Evolutionary conservation across 2,888 invertebrate genomes (phyloP).

Genomic region (Acanthococcus lagerstroemiae): DNA sequence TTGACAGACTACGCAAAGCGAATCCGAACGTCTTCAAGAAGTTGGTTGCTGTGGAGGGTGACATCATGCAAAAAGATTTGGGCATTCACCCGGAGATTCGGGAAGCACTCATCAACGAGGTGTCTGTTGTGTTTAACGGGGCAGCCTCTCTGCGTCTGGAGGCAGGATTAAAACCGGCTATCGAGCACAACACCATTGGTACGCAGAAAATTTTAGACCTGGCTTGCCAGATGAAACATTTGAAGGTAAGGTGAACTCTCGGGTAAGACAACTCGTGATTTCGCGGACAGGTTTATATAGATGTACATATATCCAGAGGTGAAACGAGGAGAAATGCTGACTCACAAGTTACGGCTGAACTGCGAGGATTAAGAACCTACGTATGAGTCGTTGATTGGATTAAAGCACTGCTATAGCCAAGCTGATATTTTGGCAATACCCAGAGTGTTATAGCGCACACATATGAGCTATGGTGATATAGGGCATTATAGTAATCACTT

Average conservation of each 20-base stretch:
- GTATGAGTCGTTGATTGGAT: too few species aligned
- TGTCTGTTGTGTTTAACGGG: conserved; percentile 78
- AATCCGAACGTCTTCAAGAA: conserved; percentile 64
- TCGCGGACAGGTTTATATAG: too few species aligned
- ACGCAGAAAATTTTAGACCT: conserved; percentile 68
- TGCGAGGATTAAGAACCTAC: too few species aligned
- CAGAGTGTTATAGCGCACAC: too few species aligned
- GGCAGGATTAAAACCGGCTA: conserved; percentile 73
- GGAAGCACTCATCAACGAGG: conserved; percentile 54
- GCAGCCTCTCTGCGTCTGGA: conserved; percentile 87
- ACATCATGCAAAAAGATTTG: conserved; percentile 55
- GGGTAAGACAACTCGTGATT: too few species aligned
- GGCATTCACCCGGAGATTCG: conserved; percentile 55
- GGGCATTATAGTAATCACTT: too few species aligned
- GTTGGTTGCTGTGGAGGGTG: conserved; percentile 63
- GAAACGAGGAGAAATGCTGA: too few species aligned
- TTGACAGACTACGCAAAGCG: conserved; percentile 56
- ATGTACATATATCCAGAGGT: too few species aligned
- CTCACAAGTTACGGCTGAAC: too few species aligned
- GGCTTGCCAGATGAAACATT: conserved; percentile 62
- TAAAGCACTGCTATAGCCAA: too few species aligned
- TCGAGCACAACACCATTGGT: conserved; percentile 82
- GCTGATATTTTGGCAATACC: too few species aligned
- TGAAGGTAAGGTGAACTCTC: conserved; percentile 52
- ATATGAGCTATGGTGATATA: too few species aligned